Evolutionary conservation across 2,113 vertebrate species (phyloP).

Genomic region (Rattus rattus): DNA sequence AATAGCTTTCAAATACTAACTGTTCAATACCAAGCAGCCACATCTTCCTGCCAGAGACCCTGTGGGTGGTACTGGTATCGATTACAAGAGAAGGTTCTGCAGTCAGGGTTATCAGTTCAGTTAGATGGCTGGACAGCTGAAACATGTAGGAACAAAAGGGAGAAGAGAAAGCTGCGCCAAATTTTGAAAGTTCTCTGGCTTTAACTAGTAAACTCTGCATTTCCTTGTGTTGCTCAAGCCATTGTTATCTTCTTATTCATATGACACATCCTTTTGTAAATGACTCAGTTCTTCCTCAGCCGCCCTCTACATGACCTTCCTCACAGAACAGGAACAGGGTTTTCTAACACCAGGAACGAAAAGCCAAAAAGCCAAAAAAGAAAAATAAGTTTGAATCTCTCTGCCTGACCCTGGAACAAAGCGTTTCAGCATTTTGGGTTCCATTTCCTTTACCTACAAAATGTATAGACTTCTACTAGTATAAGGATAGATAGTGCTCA

Average conservation of each 20-base stretch:
- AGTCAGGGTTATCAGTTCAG: background rate
- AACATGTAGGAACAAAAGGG: background rate
- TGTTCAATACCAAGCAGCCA: background rate
- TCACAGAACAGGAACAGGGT: background rate
- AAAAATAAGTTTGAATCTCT: background rate
- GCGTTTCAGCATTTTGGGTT: background rate
- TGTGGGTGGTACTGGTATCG: background rate
- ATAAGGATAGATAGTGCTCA: background rate
- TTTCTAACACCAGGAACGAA: background rate
- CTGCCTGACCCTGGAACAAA: background rate
- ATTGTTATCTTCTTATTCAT: background rate
- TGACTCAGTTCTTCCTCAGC: background rate
- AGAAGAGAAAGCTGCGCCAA: background rate
- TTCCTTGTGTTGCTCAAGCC: background rate
- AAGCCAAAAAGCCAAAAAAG: background rate
- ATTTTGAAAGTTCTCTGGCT: background rate
- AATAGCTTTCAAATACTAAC: background rate
- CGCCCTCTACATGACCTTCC: background rate
- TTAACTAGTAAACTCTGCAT: background rate
- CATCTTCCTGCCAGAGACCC: background rate
- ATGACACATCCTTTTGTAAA: background rate
- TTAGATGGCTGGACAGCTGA: background rate
- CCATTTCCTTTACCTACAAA: background rate
- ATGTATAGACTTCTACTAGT: background rate
- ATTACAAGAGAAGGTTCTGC: background rate